These are phyloP conservation scores for Xestoiulus laeticollis DNA, from an alignment of 2,888 invertebrate species.

Conservation along the genomic window DNA sequence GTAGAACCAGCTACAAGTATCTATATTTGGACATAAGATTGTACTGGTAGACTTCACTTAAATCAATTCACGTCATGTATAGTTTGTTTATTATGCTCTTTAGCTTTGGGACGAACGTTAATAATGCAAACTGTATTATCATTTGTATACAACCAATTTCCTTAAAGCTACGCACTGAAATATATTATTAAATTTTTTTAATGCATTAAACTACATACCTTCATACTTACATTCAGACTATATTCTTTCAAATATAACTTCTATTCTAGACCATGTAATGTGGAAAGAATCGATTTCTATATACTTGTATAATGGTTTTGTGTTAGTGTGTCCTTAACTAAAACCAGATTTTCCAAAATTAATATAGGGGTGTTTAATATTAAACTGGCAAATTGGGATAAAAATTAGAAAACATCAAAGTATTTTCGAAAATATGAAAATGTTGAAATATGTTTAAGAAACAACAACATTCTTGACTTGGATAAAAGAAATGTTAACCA, in stretches of 20 bases:
- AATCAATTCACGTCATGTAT: neutral
- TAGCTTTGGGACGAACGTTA: neutral
- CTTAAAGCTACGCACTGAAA: neutral
- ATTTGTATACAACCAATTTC: neutral
- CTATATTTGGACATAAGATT: too few relatives aligned
- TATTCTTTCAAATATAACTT: neutral
- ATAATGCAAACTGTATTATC: neutral
- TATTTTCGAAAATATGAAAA: too few relatives aligned
- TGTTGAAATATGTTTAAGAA: too few relatives aligned
- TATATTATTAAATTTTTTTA: conserved; percentile 8
- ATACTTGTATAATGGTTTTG: neutral
- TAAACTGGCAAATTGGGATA: too few relatives aligned
- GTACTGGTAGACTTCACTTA: neutral
- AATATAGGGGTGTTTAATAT: neutral
- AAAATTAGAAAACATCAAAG: too few relatives aligned
- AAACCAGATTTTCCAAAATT: neutral
- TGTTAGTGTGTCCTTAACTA: neutral
- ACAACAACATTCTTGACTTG: too few relatives aligned
- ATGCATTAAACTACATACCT: neutral
- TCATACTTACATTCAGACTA: neutral
- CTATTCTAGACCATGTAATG: neutral
- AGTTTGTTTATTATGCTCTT: neutral
- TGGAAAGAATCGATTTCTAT: neutral
- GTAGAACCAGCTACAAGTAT: too few relatives aligned
- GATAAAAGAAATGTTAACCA: too few relatives aligned